Base-by-base conservation (phyloP, 1,140 invertebrate genomes). In the Orussus abietinus region DNA sequence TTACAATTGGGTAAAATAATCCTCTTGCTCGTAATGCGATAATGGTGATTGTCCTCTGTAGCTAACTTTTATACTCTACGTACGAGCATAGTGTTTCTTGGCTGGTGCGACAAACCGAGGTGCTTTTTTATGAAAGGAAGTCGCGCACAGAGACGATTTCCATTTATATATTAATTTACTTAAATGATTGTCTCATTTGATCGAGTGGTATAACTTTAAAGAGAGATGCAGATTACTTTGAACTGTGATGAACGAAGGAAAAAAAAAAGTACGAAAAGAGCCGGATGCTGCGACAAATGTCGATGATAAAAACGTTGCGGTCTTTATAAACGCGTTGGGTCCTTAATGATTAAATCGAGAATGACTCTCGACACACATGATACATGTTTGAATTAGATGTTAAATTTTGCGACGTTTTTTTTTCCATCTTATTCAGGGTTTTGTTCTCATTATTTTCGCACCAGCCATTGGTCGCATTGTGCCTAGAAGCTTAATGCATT, bases 1-100 rank as follows among this genome's bases (percentile, higher is more conserved):
- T 33, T 11, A 41, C 28, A 21, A 44, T 11, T 30, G 17, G 32
- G 28, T 32, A 32, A 22, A 35, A 47, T 29, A 18, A 12, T 38
- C 32, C 15, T 42, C n/a, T 41, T 10, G 20, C 26, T 50, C 35
- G 19, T 38, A 57, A 28, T 20, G 38, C 6, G 31, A 46, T 43
- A 38, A 40, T 6, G 15, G 49, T 39, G 31, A 38, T 56, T 22
- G 41, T 56, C 25, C 30, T 39, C 37, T 48, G 49, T 43, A 50
- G 42, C 42, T 56, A 45, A 44, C 28, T 57, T 59, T 64, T 57
- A 47, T 58, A 57, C 39, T 48, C 32, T 37, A 34, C 28, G 32
- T 47, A 42, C 31, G 36, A 48, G 34, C 30, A 20, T 44, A 48
- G 49, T 48, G 33, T 54, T n/a, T 51, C 36, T 57, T 43, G 50